Base-by-base conservation (phyloP, 1,140 invertebrate species). In the Conus betulinus region DNA sequence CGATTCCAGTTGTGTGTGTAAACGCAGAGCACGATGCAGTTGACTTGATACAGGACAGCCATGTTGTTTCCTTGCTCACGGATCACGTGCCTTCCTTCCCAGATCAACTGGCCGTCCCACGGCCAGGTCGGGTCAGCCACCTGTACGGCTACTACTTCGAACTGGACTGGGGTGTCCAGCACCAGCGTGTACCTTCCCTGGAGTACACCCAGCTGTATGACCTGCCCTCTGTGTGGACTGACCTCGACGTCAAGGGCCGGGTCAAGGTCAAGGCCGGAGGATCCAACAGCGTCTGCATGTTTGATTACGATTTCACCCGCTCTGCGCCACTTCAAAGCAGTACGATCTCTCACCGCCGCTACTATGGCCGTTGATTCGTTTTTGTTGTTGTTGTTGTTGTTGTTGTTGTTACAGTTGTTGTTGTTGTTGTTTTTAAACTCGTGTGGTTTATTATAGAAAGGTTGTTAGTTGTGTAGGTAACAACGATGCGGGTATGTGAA, bases 111-210 rank as follows among this genome's bases (percentile, higher is more conserved):
- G 90, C 89, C 91, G n/a, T 85, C 90, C 23, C 85, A 83, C n/a
- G 90, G 90, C 15, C 81, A 85, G 13, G 87, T 17, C 76, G 88
- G n/a, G 76, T n/a, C 3, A 85, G 57, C 55, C 20, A 87, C 15
- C 82, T 90, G 11, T 87, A 90, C 89, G 93, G 93, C 15, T 93
- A 93, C 84, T 93, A 93, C 71, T 93, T 90, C 87, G 93, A 93
- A 87, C 7, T 88, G 20, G 92, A 91, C 27, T 93, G 90, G 76
- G 93, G 93, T 10, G 27, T 82, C 13, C 57, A 90, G 27, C 89
- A 93, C 88, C 81, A 91, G 5, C 83, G 89, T 55, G 89, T 93
- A 11, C 57, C 88, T 2, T 90, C 90, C 51, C 87, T 93, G 15
- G 63, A 89, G 39, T 93, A 93, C 76, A 89, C 85, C 52, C 90